Evolutionary conservation across 2,888 invertebrate species (phyloP), one percentile per base, ranked within the genome.

Genomic region (Dione juno): DNA sequence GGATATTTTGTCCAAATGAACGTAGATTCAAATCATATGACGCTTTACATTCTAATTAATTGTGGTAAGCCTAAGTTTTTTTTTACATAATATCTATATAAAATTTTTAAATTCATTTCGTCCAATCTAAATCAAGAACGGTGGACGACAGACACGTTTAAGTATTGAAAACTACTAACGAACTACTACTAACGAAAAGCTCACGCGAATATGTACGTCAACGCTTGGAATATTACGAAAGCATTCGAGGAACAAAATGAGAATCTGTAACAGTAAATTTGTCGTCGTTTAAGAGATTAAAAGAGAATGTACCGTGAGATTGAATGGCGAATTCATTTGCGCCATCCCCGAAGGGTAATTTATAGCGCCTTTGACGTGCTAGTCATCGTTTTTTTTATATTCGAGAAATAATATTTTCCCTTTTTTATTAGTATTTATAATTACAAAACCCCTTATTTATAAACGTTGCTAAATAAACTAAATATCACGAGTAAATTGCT

Each of bases 291-390:
- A 84, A 88, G 79, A 88, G 88, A 89, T 90, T 91, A 90, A 89
- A 89, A 89, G 88, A 88, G 87, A 90, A 88, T 89, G 88, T 88
- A 88, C 85, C 88, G 88, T 89, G 87, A 90, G 86, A 92, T 91
- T 89, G 89, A 88, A 89, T 83, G 82, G 88, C 83, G 82, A 87
- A 88, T 89, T 88, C 83, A 85, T 89, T 87, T 85, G 84, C 85
- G 82, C 83, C 84, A 82, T 77, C 77, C 80, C 78, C 80, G 82
- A 81, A 76, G 78, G 77, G 76, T 81, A 87, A 90, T 89, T 88
- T 88, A 87, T 88, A 78, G 84, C 78, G 78, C 82, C 79, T 83
- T 84, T 87, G 88, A 88, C 84, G 82, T 79, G 78, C 64, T 64
- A 77, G 67, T 70, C 80, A 77, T 78, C 80, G 82, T 83, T 79